These are phyloP conservation scores for Anabas testudineus DNA, from an alignment of 2,797 vertebrate species.

Conservation along the genomic window DNA sequence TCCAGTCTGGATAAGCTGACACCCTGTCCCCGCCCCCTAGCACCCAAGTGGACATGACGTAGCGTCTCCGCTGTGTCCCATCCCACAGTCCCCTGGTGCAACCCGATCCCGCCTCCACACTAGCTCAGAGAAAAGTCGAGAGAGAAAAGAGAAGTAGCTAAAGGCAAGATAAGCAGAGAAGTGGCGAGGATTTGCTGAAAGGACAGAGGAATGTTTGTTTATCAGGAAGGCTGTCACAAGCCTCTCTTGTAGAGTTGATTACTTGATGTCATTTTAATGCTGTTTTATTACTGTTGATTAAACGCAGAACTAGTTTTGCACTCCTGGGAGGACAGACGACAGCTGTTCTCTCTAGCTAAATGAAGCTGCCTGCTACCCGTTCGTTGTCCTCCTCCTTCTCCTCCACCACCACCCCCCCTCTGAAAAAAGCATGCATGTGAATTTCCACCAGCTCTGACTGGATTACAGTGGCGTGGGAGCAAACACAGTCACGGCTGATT, in stretches of 20 bases:
- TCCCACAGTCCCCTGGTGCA: constrained; percentile 46
- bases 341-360: constrained; percentile 70
- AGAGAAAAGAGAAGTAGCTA: constrained; percentile 54
- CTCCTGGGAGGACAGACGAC: constrained; percentile 70
- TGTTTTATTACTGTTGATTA: constrained; percentile 84
- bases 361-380: constrained; percentile 83
- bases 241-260: constrained; percentile 80
- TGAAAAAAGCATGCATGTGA: constrained; percentile 67
- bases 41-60: constrained; percentile 40
- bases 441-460: constrained; percentile 72
- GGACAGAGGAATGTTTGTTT: constrained; percentile 79
- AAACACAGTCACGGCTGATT: constrained; percentile 49
- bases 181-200: constrained; percentile 67
- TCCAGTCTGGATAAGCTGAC: constrained; percentile 86
- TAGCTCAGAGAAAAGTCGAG: constrained; percentile 55
- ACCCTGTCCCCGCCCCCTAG: constrained; percentile 25
- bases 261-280: constrained; percentile 84
- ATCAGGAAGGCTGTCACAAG: constrained; percentile 67
- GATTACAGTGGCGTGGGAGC: constrained; percentile 67
- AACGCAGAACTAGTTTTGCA: constrained; percentile 85
- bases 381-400: constrained; percentile 74
- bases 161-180: constrained; percentile 55
- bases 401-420: constrained; percentile 35
- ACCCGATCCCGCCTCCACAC: constrained; percentile 39
- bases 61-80: constrained; percentile 48